Conservation (phyloP, 2,888 invertebrate genomes). For the Rambutsinella grinnellia region DNA sequence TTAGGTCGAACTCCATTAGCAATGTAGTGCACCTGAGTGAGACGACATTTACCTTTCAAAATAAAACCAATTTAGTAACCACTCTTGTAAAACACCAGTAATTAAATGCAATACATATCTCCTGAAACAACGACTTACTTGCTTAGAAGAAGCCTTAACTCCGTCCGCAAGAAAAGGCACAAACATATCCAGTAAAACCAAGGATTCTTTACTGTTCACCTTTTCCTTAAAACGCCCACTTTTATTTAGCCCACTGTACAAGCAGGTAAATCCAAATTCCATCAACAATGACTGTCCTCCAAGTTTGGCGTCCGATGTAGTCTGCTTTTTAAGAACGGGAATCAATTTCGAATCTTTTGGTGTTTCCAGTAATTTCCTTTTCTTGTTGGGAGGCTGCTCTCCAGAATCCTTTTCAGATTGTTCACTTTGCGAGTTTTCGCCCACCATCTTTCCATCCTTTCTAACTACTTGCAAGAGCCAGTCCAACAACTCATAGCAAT, state of each 20-base stretch:
- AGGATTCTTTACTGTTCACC: background rate
- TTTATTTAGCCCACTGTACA: slow-evolving; percentile 56
- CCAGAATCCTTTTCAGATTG: background rate
- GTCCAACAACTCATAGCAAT: slow-evolving; percentile 41
- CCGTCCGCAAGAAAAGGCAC: slow-evolving; percentile 43
- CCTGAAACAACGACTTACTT: slow-evolving; percentile 18
- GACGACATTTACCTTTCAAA: slow-evolving; percentile 54
- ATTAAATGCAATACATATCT: background rate
- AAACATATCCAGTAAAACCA: slow-evolving; percentile 40
- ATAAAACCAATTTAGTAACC: background rate
- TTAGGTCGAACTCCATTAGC: slow-evolving; percentile 50
- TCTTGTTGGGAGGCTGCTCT: slow-evolving; percentile 23
- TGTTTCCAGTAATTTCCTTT: slow-evolving; percentile 49
- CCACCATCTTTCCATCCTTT: slow-evolving; percentile 17
- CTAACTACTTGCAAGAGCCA: slow-evolving; percentile 49
- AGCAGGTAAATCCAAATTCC: slow-evolving; percentile 50
- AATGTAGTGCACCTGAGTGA: slow-evolving; percentile 48
- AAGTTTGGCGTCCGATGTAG: slow-evolving; percentile 39
- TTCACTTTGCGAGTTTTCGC: background rate
- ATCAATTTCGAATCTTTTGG: slow-evolving; percentile 49
- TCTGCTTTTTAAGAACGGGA: slow-evolving; percentile 33
- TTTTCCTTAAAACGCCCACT: slow-evolving; percentile 32
- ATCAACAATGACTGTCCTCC: slow-evolving; percentile 47
- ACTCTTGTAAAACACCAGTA: background rate
- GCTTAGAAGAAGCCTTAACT: slow-evolving; percentile 53